A percentile compares a stretch with the other conserved stretches of the same genome.
These are phyloP conservation scores for Neosilurus mollespiculum DNA, from an alignment of 2,797 vertebrate species.

Conservation along the genomic window DNA sequence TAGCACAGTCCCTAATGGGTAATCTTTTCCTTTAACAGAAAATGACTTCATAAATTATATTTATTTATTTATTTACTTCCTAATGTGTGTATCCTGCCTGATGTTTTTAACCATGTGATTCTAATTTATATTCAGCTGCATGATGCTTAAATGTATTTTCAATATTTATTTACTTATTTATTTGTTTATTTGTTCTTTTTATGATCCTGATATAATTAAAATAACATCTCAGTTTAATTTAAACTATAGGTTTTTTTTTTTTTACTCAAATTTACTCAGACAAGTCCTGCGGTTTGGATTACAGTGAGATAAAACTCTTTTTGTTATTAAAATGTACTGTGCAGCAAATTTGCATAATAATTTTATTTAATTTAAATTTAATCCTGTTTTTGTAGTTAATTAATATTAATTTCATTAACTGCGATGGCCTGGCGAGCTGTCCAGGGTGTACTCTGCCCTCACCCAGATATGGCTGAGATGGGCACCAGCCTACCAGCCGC, in stretches of 20 bases:
- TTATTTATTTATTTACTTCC: not conserved
- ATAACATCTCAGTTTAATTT: not conserved
- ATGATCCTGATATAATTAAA: slow-evolving; percentile 56
- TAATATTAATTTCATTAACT: not conserved
- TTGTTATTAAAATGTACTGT: not conserved
- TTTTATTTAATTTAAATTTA: not conserved
- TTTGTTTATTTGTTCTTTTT: slow-evolving; percentile 40
- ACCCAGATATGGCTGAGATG: too few relatives aligned
- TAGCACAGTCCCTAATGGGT: not conserved
- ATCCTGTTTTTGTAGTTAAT: not conserved
- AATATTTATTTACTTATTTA: not conserved
- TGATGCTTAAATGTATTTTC: not conserved
- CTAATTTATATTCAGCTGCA: not conserved
- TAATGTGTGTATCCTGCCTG: not conserved
- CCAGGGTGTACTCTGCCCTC: too few relatives aligned
- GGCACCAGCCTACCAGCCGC: too few relatives aligned
- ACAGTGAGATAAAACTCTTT: not conserved
- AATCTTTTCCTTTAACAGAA: not conserved
- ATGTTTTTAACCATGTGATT: not conserved
- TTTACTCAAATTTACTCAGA: not conserved
- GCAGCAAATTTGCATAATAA: not conserved
- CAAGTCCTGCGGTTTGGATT: not conserved
- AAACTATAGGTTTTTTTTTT: not conserved
- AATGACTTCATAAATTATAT: not conserved
- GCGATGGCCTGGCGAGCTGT: too few relatives aligned